Evolutionary conservation across 2,113 vertebrate genomes (phyloP).

Genomic region (Heterotilapia buettikoferi): DNA sequence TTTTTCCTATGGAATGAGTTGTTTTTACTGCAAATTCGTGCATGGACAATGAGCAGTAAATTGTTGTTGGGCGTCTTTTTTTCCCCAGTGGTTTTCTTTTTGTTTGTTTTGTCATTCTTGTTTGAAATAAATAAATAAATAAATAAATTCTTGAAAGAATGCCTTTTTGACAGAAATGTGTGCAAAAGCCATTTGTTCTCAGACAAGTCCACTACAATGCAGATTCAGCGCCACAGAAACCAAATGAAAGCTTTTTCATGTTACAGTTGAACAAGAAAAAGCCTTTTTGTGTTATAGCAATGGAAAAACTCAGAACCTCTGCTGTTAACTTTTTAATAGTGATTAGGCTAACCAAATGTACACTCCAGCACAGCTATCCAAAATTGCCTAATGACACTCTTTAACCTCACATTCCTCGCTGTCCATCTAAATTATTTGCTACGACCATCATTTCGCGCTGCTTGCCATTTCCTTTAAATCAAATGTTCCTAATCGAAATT

Average conservation of each 20-base stretch:
- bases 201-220: neutral
- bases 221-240: neutral
- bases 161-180: neutral
- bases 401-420: slow-evolving; percentile 44
- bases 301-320: neutral
- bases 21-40: neutral
- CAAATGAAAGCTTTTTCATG: neutral
- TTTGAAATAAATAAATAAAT: neutral
- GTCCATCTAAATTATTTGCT: slow-evolving; percentile 45
- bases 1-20: neutral
- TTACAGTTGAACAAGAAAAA: neutral
- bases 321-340: neutral
- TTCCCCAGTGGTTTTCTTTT: neutral
- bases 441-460: neutral
- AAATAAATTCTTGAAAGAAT: neutral
- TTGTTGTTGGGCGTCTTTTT: neutral
- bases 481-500: slow-evolving; percentile 34
- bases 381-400: neutral
- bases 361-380: neutral
- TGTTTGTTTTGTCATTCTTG: neutral
- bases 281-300: neutral
- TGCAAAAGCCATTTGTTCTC: neutral
- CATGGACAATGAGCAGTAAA: neutral
- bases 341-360: neutral
- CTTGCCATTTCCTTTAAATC: slow-evolving; percentile 46